Evolutionary conservation across 2,888 invertebrate species (phyloP), one percentile per base, ranked within the genome.

Genomic region (Drepana falcataria): DNA sequence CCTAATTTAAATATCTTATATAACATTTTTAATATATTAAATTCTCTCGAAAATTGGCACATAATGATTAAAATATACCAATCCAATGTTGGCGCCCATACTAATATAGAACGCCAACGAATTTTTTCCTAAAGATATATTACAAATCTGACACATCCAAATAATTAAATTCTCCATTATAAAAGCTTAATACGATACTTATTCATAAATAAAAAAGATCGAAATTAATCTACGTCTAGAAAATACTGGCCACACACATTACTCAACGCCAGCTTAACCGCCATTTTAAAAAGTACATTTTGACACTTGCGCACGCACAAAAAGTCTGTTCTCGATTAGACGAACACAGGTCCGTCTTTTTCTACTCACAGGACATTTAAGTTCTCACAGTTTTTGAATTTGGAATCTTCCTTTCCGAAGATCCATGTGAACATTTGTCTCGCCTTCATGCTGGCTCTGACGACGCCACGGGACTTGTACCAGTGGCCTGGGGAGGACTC

Each of bases 351-450:
- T 72, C 87, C 88, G 71, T 85, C 87, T 60, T 71, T 83, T 54
- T 90, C 89, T 63, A 86, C 89, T 94, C 95, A 96, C 84, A 96
- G 94, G 79, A 96, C 96, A 79, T 96, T 94, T 53, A 97, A 92
- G 76, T 97, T 97, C 88, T 97, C 97, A 91, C 97, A 97, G 88
- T 97, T 96, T 86, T 96, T 96, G 87, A 97, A 96, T 83, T 97
- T 97, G 34, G 96, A 94, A 83, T 97, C 97, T 80, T 97, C 97
- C 73, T 96, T 97, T 51, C 97, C 96, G 78, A 97, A 95, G 52
- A 97, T 94, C 96, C 96, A 97, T 34, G 97, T 97, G 64, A 97
- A 93, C 96, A 97, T 96, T 84, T 97, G 96, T 52, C 97, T 91
- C 0, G 97, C 97, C 77, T 96, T 96, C 95, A 97, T 96, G 83